A percentile compares a stretch with the other conserved stretches of the same genome.
phyloP scores from a whole-genome alignment of 37 sponge, comb jelly and placozoan species.

The Oopsacas minuta region DNA sequence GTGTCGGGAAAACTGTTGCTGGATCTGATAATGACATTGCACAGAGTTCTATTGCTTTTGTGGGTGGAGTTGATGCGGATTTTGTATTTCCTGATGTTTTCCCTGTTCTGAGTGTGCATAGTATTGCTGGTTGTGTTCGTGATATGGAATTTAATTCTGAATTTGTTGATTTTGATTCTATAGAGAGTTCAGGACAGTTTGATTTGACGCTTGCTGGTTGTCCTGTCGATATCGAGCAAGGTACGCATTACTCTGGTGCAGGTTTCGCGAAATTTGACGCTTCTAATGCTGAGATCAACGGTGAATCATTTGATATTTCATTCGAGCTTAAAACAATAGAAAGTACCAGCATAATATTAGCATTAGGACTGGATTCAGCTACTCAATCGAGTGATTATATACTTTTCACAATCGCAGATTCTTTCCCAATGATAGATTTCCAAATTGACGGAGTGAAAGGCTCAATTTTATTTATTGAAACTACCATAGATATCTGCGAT shows the following conservation, averaged over 20 bases:
- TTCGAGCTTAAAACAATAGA: not conserved
- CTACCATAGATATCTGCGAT: not conserved
- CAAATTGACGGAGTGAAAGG: not conserved
- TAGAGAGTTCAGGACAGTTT: not conserved
- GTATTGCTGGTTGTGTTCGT: not conserved
- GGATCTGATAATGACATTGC: not conserved
- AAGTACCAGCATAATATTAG: not conserved
- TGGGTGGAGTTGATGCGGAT: not conserved
- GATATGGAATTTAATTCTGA: not conserved
- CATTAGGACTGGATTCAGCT: not conserved
- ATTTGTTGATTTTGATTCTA: not conserved
- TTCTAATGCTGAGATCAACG: not conserved
- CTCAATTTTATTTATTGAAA: not conserved
- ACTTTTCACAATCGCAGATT: not conserved
- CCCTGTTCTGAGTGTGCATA: not conserved
- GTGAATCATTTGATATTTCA: not conserved
- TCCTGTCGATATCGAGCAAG: not conserved
- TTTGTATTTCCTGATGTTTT: not conserved
- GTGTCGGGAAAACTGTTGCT: not conserved
- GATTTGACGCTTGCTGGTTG: not conserved
- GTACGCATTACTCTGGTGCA: not conserved
- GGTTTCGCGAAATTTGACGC: not conserved
- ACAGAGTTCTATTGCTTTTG: not conserved
- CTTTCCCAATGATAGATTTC: not conserved
- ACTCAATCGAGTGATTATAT: not conserved